Evolutionary conservation across 2,888 invertebrate genomes (phyloP).

Genomic region (Drosophila testacea): DNA sequence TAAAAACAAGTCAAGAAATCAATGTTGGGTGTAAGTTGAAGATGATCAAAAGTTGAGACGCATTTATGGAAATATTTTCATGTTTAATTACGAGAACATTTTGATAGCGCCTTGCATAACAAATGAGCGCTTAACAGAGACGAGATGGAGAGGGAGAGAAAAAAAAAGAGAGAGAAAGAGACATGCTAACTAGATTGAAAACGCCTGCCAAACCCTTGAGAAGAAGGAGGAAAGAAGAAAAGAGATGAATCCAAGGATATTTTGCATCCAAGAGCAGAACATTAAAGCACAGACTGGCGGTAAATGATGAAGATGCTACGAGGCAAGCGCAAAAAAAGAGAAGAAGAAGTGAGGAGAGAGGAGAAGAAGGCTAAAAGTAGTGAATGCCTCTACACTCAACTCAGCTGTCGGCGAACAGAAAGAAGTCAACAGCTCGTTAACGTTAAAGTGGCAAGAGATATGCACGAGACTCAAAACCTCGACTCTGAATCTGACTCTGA

Average conservation of each 20-base stretch:
- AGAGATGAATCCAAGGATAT: constrained; percentile 32
- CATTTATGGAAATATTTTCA: constrained; percentile 72
- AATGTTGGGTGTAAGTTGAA: constrained; percentile 6
- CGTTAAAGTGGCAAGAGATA: constrained; percentile 81
- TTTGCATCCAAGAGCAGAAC: constrained; percentile 34
- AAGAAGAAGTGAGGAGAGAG: not conserved
- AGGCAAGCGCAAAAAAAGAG: constrained; percentile 20
- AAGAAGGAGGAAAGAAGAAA: not conserved
- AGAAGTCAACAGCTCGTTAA: constrained; percentile 82
- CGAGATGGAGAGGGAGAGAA: not conserved
- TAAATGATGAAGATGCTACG: constrained; percentile 56
- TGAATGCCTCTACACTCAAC: constrained; percentile 56
- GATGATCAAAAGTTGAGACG: constrained; percentile 20
- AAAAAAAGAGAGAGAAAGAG: not conserved
- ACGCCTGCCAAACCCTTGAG: constrained; percentile 43
- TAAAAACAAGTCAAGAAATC: constrained; percentile 51
- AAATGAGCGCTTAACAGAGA: constrained; percentile 37
- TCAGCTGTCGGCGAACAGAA: constrained; percentile 71
- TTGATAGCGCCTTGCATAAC: constrained; percentile 54
- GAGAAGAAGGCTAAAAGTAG: constrained; percentile 1
- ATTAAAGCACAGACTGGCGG: constrained; percentile 29
- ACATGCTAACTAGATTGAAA: constrained; percentile 64
- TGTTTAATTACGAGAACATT: constrained; percentile 71
- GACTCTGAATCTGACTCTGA: constrained; percentile 9
- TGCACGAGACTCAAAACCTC: constrained; percentile 56